Conservation (phyloP, 2,888 invertebrate genomes). For the Aricia artaxerxes region DNA sequence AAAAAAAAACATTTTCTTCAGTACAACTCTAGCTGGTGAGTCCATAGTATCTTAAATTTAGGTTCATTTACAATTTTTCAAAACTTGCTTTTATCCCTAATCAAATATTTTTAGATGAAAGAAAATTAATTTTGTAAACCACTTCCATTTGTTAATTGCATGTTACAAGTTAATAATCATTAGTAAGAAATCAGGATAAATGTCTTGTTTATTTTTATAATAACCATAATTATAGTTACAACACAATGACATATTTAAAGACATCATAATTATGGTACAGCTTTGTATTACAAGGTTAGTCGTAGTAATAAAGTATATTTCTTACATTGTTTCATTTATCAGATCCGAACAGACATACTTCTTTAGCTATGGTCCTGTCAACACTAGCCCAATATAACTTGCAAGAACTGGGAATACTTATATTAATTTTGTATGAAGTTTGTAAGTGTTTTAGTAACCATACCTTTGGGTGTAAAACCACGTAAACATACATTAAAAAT, state of each 20-base stretch:
- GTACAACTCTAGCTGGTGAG: too few species aligned
- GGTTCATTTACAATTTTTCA: too few species aligned
- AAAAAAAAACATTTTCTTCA: neutral
- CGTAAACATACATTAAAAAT: too few species aligned
- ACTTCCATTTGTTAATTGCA: neutral
- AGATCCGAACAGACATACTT: too few species aligned
- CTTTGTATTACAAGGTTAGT: too few species aligned
- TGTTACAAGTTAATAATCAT: neutral
- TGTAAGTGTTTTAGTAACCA: neutral
- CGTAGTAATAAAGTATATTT: neutral
- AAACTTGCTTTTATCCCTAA: too few species aligned
- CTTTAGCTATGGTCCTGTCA: too few species aligned
- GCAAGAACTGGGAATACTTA: too few species aligned
- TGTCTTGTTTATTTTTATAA: neutral
- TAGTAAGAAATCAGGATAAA: neutral
- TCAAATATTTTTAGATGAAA: neutral
- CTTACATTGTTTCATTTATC: too few species aligned
- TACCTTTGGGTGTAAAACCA: too few species aligned
- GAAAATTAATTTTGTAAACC: neutral
- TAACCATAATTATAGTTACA: neutral
- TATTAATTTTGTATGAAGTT: neutral
- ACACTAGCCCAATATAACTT: too few species aligned
- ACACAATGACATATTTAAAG: neutral
- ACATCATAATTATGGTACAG: neutral
- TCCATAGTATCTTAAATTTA: too few species aligned